These are phyloP conservation scores for Hermaeophaga mercurialis DNA, from an alignment of 2,888 invertebrate species.

Conservation along the genomic window DNA sequence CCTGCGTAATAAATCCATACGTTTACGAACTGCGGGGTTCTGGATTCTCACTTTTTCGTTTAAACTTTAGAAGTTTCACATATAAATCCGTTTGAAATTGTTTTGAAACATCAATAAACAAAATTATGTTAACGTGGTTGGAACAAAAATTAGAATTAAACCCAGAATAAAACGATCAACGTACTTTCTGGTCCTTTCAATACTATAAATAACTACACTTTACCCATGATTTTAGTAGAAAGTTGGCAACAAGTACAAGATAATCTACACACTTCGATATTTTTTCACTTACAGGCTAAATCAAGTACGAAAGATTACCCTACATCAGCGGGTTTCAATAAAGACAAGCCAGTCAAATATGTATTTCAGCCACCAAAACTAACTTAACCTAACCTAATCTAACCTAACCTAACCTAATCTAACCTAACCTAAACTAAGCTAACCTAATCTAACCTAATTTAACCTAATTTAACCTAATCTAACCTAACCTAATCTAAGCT, in stretches of 20 bases:
- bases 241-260: too few species aligned
- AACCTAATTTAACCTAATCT: too few species aligned
- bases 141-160: not conserved
- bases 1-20: too few species aligned
- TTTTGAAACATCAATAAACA: not conserved
- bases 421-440: too few species aligned
- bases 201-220: not conserved
- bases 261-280: not conserved
- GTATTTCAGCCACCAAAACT: not conserved
- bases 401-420: too few species aligned
- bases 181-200: not conserved
- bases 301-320: not conserved
- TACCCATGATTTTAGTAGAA: not conserved
- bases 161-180: not conserved
- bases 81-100: not conserved
- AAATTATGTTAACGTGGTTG: not conserved
- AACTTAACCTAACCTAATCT: too few species aligned
- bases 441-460: too few species aligned
- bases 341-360: not conserved
- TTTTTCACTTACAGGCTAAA: not conserved
- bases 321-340: not conserved
- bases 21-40: too few species aligned
- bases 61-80: not conserved
- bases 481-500: too few species aligned
- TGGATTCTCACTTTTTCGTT: not conserved